phyloP scores from a whole-genome alignment of 1,140 invertebrate species.

The Holcopasites calliopsidis region DNA sequence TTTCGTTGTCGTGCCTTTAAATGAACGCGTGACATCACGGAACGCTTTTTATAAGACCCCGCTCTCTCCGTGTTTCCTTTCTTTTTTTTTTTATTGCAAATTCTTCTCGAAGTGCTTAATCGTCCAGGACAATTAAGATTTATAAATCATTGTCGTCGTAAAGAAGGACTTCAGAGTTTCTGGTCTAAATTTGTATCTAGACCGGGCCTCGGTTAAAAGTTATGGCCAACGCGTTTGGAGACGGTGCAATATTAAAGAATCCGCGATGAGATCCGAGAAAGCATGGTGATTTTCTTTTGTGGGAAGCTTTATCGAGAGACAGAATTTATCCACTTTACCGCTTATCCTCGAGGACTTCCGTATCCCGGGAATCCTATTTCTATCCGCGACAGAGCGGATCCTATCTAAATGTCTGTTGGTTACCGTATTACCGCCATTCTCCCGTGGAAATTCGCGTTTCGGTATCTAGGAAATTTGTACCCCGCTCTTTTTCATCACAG shows the following conservation, averaged over 20 bases:
- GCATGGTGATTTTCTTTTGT: too few species aligned
- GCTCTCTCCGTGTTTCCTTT: constrained; percentile 13
- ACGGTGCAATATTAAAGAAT: too few species aligned
- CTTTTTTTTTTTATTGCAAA: constrained; percentile 42
- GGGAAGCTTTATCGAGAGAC: neutral
- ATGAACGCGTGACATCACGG: constrained; percentile 24
- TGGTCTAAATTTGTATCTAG: too few species aligned
- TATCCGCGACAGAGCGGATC: constrained; percentile 20
- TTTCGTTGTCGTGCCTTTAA: constrained; percentile 37
- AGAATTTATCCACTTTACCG: constrained; percentile 25
- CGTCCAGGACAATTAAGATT: too few species aligned
- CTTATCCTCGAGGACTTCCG: constrained; percentile 21
- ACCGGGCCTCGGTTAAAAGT: too few species aligned
- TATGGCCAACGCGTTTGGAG: too few species aligned
- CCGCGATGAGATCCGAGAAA: too few species aligned
- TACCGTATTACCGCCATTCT: constrained; percentile 21
- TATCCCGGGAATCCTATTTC: constrained; percentile 35
- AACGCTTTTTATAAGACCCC: constrained; percentile 12
- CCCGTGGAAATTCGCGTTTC: neutral
- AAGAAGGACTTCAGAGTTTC: too few species aligned
- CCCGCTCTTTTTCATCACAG: too few species aligned
- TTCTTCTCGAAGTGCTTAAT: constrained; percentile 16
- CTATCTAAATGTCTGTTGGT: constrained; percentile 38
- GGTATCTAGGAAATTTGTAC: neutral
- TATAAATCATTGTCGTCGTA: too few species aligned